A percentile compares a stretch with the other conserved stretches of the same genome.
Evolutionary conservation across 1,140 invertebrate species (phyloP).

Genomic region (Brachionus koreanus): DNA sequence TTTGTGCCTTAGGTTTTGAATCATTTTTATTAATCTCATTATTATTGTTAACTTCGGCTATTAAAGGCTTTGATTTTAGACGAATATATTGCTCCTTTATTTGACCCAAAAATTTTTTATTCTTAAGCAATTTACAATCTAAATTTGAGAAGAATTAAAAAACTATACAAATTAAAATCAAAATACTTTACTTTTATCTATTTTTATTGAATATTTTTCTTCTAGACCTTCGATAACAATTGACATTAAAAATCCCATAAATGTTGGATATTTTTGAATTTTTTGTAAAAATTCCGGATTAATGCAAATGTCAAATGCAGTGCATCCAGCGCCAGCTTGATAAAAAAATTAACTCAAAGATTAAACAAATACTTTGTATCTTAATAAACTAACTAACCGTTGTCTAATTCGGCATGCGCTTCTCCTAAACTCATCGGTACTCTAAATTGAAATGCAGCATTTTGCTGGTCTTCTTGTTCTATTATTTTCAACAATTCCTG

Average conservation of each 20-base stretch:
- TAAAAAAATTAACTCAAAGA: no score
- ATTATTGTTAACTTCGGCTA: conserved; percentile 52
- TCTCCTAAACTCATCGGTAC: conserved; percentile 83
- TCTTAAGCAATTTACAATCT: conserved; percentile 64
- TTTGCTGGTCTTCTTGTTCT: conserved; percentile 67
- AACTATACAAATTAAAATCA: no score
- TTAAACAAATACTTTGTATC: no score
- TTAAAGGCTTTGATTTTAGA: conserved; percentile 54
- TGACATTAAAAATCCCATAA: conserved; percentile 71
- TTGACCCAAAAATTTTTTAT: conserved; percentile 66
- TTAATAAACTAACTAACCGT: conserved; percentile 64
- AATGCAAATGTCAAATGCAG: conserved; percentile 73
- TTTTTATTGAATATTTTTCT: conserved; percentile 64
- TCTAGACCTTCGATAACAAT: conserved; percentile 70
- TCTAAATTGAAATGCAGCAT: conserved; percentile 61
- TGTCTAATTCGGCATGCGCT: conserved; percentile 72
- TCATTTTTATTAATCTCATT: background rate
- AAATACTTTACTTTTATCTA: conserved; percentile 40
- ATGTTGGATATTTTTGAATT: conserved; percentile 66
- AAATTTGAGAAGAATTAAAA: no score
- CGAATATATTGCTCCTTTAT: conserved; percentile 54
- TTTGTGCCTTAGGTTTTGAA: background rate
- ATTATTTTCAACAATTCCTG: conserved; percentile 69
- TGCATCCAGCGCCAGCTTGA: conserved; percentile 65
- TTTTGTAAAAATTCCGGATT: conserved; percentile 67